Percentiles rank a stretch among this genome's conserved stretches.
Evolutionary conservation across 2,888 invertebrate genomes (phyloP).

Genomic region (Horisme vitalbata): DNA sequence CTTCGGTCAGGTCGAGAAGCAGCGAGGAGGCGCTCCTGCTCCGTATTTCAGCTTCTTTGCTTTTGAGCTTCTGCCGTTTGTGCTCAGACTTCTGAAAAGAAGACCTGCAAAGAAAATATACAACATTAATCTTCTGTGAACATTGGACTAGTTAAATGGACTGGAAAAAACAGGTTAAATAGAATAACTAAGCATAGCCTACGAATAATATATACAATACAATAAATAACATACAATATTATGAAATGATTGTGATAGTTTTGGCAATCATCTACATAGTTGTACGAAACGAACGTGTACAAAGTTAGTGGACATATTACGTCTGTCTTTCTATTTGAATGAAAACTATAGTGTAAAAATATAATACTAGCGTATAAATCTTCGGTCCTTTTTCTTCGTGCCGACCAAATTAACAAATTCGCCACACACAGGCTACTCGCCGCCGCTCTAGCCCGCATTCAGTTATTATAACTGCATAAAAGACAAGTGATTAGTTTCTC

Average conservation of each 20-base stretch:
- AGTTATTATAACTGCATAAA: constrained; percentile 9
- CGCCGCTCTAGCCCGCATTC: neutral
- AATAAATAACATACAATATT: no score
- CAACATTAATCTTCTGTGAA: neutral
- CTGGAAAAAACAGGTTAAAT: no score
- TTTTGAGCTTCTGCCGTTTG: constrained; percentile 84
- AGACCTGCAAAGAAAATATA: constrained; percentile 65
- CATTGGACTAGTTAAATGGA: no score
- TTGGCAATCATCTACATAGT: no score
- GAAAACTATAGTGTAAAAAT: neutral
- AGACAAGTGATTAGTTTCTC: constrained; percentile 1
- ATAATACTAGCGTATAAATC: constrained; percentile 13
- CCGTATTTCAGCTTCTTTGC: constrained; percentile 77
- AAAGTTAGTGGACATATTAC: no score
- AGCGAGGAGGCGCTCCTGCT: constrained; percentile 66
- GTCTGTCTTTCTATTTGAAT: no score
- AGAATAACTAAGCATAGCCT: no score
- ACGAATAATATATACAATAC: no score
- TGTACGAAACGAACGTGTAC: no score
- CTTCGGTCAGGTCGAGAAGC: constrained; percentile 82
- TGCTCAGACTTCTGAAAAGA: constrained; percentile 83
- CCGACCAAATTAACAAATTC: neutral
- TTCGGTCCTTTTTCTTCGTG: neutral
- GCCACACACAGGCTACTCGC: neutral
- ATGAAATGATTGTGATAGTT: no score